phyloP scores from a whole-genome alignment of 2,113 vertebrate species.

The Cardinalis cardinalis region DNA sequence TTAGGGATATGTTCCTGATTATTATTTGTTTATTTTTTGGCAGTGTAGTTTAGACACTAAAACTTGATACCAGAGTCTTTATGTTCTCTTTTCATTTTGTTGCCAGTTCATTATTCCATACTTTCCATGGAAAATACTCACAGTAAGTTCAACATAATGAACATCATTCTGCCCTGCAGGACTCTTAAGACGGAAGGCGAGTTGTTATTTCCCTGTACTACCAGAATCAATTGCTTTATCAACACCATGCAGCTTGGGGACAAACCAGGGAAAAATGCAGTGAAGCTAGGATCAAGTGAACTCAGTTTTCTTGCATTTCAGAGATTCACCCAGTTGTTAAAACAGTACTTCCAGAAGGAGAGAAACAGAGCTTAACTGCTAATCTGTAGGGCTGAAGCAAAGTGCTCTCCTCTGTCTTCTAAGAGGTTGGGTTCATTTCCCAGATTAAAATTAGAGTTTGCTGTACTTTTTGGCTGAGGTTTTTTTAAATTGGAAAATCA shows the following conservation, averaged over 20 bases:
- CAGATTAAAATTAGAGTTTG: neutral
- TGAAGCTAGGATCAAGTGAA: neutral
- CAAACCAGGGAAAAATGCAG: neutral
- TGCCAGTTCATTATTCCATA: neutral
- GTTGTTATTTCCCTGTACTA: neutral
- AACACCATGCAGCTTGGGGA: neutral
- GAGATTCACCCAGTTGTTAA: neutral
- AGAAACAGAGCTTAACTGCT: neutral
- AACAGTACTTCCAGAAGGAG: neutral
- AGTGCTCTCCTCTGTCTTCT: neutral
- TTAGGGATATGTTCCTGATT: neutral
- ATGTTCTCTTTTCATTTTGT: constrained; percentile 7
- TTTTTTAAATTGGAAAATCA: neutral
- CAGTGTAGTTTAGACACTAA: neutral
- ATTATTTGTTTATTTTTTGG: constrained; percentile 38
- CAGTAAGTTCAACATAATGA: neutral
- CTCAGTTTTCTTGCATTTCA: neutral
- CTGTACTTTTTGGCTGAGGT: neutral
- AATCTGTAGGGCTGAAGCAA: neutral
- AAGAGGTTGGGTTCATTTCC: neutral
- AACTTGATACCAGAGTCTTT: constrained; percentile 7
- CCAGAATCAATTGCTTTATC: neutral
- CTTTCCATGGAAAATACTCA: neutral
- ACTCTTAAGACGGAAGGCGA: neutral
- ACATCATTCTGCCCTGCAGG: neutral